phyloP scores from a whole-genome alignment of 2,888 invertebrate species.

The Cheilosia pagana region DNA sequence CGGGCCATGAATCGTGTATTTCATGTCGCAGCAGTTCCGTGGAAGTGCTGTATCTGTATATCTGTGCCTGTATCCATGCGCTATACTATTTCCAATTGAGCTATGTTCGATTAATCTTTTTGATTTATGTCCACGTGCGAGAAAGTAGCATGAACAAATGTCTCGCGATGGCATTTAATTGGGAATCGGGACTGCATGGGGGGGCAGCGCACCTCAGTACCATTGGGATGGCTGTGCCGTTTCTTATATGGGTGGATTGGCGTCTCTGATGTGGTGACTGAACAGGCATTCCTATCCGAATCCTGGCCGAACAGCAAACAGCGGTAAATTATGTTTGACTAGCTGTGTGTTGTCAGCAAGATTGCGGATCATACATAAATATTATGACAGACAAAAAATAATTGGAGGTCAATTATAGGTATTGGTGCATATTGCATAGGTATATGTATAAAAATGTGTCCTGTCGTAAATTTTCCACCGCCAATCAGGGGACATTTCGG shows the following conservation, averaged over 20 bases:
- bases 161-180: conserved; percentile 78
- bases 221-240: conserved; percentile 30
- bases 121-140: conserved; percentile 83
- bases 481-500: conserved; percentile 25
- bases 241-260: conserved; percentile 16
- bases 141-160: conserved; percentile 81
- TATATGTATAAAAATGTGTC: conserved; percentile 34
- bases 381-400: conserved; percentile 74
- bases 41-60: conserved; percentile 48
- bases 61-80: conserved; percentile 49
- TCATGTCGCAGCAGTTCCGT: conserved; percentile 69
- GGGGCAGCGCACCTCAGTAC: conserved; percentile 28
- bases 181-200: conserved; percentile 75
- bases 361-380: conserved; percentile 74
- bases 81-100: conserved; percentile 80
- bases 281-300: conserved; percentile 51
- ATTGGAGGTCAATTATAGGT: conserved; percentile 73
- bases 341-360: conserved; percentile 75
- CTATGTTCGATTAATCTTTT: conserved; percentile 83
- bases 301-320: conserved; percentile 69
- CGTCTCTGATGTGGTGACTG: background rate
- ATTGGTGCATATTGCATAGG: too few species aligned
- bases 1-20: conserved; percentile 74
- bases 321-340: conserved; percentile 74
- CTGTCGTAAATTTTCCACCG: conserved; percentile 53